phyloP scores from a whole-genome alignment of 2,797 vertebrate genomes.

The Gallirallus australis region DNA sequence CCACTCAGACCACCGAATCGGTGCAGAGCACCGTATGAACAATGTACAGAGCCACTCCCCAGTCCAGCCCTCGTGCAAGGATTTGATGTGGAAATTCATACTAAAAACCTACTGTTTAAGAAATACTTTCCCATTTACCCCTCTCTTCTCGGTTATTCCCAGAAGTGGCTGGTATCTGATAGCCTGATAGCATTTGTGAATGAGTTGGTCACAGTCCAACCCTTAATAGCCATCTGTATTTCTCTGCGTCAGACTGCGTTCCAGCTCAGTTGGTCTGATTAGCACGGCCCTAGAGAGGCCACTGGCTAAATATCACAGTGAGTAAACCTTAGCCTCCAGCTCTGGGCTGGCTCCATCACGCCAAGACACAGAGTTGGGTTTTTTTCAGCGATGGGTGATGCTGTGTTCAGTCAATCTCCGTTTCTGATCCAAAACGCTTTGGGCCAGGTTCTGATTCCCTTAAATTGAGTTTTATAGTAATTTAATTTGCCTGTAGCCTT shows the following conservation, averaged over 20 bases:
- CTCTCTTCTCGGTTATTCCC: background rate
- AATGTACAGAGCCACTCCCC: accelerated
- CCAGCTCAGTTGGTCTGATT: conserved; percentile 32
- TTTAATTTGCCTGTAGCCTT: background rate
- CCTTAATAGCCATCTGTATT: conserved; percentile 62
- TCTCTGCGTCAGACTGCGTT: background rate
- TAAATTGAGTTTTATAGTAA: background rate
- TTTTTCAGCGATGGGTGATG: background rate
- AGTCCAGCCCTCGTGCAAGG: accelerated
- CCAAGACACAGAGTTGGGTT: background rate
- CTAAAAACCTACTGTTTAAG: background rate
- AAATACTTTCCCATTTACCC: background rate
- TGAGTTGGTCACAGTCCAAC: conserved; percentile 47
- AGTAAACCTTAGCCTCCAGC: background rate
- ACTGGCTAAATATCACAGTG: conserved; percentile 26
- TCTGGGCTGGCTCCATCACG: background rate
- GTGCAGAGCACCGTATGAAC: background rate
- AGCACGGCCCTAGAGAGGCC: conserved; percentile 14
- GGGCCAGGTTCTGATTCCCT: background rate
- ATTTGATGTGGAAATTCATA: background rate
- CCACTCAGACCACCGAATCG: background rate
- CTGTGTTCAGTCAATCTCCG: background rate
- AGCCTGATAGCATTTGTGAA: conserved; percentile 39
- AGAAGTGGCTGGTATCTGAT: background rate
- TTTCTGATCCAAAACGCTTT: background rate